Conservation (phyloP, 64 coral and sea anemone genomes). For the Dendronephthya gigantea region DNA sequence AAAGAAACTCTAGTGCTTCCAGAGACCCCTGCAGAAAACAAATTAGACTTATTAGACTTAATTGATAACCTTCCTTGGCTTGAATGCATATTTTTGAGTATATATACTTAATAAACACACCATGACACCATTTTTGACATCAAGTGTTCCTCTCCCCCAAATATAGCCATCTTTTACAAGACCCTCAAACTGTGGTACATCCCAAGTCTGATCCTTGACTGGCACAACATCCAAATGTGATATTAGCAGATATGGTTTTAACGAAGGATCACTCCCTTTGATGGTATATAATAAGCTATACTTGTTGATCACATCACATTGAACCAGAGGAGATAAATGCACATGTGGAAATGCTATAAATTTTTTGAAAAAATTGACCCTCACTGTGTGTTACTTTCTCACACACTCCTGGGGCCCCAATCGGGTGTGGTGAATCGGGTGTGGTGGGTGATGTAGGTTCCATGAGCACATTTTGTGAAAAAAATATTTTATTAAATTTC, state of each 20-base stretch:
- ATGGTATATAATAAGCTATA: constrained; percentile 62
- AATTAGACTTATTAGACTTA: too few relatives aligned
- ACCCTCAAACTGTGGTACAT: constrained; percentile 80
- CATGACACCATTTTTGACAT: constrained; percentile 88
- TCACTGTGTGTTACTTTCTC: too few relatives aligned
- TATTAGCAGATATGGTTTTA: constrained; percentile 72
- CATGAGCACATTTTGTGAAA: too few relatives aligned
- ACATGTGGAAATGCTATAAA: constrained; percentile 55
- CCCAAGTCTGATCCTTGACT: constrained; percentile 80
- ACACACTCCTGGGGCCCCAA: too few relatives aligned
- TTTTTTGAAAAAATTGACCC: neutral
- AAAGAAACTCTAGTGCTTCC: constrained; percentile 60
- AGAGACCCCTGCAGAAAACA: constrained; percentile 41
- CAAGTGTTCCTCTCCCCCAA: constrained; percentile 77
- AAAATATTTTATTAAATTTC: too few relatives aligned
- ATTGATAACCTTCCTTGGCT: too few relatives aligned
- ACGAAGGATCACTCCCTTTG: constrained; percentile 41
- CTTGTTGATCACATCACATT: constrained; percentile 48
- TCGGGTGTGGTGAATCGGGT: too few relatives aligned
- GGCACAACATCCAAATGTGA: constrained; percentile 92
- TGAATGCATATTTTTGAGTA: neutral
- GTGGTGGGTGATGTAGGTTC: too few relatives aligned
- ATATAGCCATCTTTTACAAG: constrained; percentile 67
- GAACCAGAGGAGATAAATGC: constrained; percentile 49
- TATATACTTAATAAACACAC: constrained; percentile 24